Conservation (phyloP, 2,113 vertebrate species). For the Actinemys pallida region DNA sequence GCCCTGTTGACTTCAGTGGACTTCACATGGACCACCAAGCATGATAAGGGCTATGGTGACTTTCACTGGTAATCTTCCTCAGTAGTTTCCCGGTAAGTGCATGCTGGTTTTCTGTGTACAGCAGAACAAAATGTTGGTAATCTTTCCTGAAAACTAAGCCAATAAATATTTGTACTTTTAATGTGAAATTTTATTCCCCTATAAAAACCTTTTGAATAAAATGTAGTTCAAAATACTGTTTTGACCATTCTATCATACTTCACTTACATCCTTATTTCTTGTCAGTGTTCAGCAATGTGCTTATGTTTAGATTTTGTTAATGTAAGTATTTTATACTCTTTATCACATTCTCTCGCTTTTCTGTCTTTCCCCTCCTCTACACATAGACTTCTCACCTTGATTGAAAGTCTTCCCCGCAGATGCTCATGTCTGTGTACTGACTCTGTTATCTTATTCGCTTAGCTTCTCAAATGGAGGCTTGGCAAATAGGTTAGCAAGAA, state of each 20-base stretch:
- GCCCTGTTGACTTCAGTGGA: background rate
- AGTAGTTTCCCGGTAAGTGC: background rate
- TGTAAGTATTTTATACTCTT: background rate
- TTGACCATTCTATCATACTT: background rate
- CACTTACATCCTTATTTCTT: background rate
- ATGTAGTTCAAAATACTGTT: background rate
- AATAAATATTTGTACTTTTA: background rate
- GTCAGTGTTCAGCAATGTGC: background rate
- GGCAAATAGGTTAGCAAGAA: background rate
- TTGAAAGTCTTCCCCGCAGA: background rate
- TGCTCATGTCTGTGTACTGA: background rate
- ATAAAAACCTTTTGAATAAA: background rate
- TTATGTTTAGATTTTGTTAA: background rate
- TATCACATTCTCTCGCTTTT: background rate
- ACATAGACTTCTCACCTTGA: background rate
- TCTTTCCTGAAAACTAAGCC: background rate
- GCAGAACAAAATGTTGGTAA: background rate
- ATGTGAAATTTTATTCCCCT: background rate
- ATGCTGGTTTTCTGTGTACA: background rate
- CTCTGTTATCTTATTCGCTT: background rate
- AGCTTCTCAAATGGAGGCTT: background rate
- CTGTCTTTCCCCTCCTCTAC: background rate
- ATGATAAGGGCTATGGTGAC: background rate
- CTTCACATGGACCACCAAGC: background rate
- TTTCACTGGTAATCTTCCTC: background rate